Conservation (phyloP, 2,888 invertebrate species). For the Sesamia inferens region DNA sequence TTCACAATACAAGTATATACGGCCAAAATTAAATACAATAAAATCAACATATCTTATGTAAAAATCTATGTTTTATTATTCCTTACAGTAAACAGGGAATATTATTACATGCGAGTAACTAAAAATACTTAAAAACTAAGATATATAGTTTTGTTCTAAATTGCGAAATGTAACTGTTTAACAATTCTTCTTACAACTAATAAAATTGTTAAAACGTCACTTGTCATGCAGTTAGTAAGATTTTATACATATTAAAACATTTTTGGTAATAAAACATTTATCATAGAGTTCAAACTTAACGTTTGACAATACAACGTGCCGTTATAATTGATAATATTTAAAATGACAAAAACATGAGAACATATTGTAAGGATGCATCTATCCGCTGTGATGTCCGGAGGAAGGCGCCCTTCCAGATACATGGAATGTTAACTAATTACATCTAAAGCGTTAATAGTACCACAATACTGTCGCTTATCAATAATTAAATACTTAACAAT, state of each 20-base stretch:
- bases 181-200: constrained; percentile 77
- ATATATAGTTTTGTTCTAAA: constrained; percentile 83
- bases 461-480: constrained; percentile 81
- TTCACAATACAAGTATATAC: constrained; percentile 67
- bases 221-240: constrained; percentile 87
- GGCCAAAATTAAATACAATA: constrained; percentile 68
- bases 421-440: constrained; percentile 86
- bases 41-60: constrained; percentile 70
- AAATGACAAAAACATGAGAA: constrained; percentile 65
- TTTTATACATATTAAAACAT: constrained; percentile 71
- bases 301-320: constrained; percentile 65
- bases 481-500: constrained; percentile 82
- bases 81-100: constrained; percentile 56
- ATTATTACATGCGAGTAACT: constrained; percentile 68
- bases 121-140: constrained; percentile 72
- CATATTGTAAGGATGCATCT: constrained; percentile 64
- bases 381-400: constrained; percentile 72
- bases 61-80: constrained; percentile 63
- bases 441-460: constrained; percentile 84
- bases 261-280: constrained; percentile 79
- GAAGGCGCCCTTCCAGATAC: constrained; percentile 64
- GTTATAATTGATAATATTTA: constrained; percentile 54
- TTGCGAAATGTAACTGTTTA: constrained; percentile 72
- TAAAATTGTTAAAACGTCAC: constrained; percentile 74
- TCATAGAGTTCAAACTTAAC: constrained; percentile 71